Evolutionary conservation across 2,797 vertebrate species (phyloP).

Genomic region (Etheostoma nigrum): DNA sequence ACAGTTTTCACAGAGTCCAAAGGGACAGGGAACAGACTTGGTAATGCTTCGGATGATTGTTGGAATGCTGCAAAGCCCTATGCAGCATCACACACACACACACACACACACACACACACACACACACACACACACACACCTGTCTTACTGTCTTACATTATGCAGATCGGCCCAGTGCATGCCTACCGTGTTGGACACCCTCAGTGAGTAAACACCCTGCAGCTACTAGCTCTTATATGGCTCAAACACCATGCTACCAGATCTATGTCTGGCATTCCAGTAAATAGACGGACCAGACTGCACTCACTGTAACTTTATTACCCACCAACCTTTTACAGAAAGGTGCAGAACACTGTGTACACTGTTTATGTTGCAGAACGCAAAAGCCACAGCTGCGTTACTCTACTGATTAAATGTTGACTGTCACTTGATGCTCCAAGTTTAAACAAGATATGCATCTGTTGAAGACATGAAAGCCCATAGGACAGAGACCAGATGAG

Average conservation of each 20-base stretch:
- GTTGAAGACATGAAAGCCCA: not conserved
- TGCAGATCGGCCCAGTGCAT: constrained; percentile 24
- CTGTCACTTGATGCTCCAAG: no score
- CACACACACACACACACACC: constrained; percentile 15
- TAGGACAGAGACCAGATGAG: no score
- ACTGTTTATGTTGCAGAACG: not conserved
- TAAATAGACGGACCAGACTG: constrained; percentile 15
- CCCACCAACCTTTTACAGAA: not conserved
- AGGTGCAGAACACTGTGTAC: not conserved
- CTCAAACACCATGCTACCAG: constrained; percentile 26
- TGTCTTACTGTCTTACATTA: constrained; percentile 13
- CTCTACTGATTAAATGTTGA: no score
- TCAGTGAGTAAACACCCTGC: constrained; percentile 11
- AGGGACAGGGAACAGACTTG: constrained; percentile 28
- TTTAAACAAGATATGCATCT: not conserved
- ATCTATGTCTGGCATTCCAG: constrained; percentile 37
- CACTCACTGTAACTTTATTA: not conserved
- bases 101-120: constrained; percentile 1
- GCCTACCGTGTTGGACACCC: constrained; percentile 19
- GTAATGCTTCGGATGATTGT: constrained; percentile 19
- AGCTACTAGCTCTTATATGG: constrained; percentile 42
- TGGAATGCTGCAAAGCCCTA: constrained; percentile 1
- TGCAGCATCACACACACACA: constrained; percentile 11
- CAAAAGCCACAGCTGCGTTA: not conserved
- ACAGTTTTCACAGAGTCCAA: constrained; percentile 42